phyloP scores from a whole-genome alignment of 2,113 vertebrate genomes.

The Clarias batrachus region DNA sequence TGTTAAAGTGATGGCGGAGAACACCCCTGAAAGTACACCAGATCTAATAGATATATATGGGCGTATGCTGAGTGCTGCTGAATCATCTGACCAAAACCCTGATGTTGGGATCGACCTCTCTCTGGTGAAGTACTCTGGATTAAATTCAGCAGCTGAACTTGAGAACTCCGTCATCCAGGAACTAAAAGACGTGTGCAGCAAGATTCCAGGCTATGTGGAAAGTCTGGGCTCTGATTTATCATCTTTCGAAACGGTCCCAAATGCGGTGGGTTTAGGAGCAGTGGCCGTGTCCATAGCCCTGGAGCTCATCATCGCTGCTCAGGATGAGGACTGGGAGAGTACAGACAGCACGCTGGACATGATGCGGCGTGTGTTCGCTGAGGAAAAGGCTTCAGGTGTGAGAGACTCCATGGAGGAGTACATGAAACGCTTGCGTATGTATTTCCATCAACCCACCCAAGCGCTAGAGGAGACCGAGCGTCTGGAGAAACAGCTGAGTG shows the following conservation, averaged over 20 bases:
- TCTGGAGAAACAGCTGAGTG: constrained; percentile 4
- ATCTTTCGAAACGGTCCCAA: neutral
- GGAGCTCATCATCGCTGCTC: neutral
- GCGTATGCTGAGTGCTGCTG: neutral
- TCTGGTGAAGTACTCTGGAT: neutral
- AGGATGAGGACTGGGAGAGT: too few species aligned
- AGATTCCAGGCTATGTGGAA: neutral
- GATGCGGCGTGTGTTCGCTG: neutral
- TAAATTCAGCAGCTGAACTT: neutral
- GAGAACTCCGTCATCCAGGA: neutral
- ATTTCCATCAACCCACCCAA: neutral
- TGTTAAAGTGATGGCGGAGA: neutral
- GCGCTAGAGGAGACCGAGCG: neutral
- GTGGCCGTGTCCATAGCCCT: neutral
- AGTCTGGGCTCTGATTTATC: neutral
- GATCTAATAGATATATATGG: neutral
- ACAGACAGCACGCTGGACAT: neutral
- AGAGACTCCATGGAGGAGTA: constrained; percentile 4
- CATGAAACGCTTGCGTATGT: neutral
- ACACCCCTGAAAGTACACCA: neutral
- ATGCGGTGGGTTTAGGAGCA: neutral
- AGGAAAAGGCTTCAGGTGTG: constrained; percentile 16
- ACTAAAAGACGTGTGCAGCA: neutral
- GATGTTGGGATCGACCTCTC: neutral
- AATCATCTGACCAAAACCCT: neutral